A percentile compares a stretch with the other conserved stretches of the same genome.
Conservation (phyloP, 2,113 vertebrate genomes). For the Peromyscus polionotus region DNA sequence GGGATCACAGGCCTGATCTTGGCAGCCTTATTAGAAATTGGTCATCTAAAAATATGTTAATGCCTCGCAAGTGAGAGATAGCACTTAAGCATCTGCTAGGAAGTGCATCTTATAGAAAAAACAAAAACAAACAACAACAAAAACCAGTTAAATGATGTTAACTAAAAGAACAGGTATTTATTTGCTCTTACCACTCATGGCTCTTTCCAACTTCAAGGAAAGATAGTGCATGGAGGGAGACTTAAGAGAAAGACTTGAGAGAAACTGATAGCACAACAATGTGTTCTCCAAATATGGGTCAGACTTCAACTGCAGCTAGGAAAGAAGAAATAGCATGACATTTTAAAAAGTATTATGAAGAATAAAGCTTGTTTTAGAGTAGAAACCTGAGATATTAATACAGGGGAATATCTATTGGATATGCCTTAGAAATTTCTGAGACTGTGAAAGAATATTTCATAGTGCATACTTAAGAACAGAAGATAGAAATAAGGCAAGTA, state of each 20-base stretch:
- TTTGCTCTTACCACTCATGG: neutral
- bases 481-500: neutral
- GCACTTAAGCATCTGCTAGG: neutral
- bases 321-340: neutral
- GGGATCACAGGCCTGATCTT: neutral
- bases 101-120: neutral
- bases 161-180: constrained; percentile 9
- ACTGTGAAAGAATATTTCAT: neutral
- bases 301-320: neutral
- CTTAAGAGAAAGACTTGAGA: neutral
- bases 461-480: neutral
- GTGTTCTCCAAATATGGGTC: neutral
- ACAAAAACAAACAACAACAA: neutral
- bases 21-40: neutral
- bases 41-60: neutral
- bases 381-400: neutral
- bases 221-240: neutral
- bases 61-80: neutral
- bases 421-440: neutral
- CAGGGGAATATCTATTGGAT: neutral
- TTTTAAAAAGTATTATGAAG: neutral
- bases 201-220: neutral
- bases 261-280: neutral
- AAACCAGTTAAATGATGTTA: neutral
- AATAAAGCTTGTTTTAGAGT: neutral